Conservation (phyloP, 2,113 vertebrate species). For the Pteruthius melanotis region DNA sequence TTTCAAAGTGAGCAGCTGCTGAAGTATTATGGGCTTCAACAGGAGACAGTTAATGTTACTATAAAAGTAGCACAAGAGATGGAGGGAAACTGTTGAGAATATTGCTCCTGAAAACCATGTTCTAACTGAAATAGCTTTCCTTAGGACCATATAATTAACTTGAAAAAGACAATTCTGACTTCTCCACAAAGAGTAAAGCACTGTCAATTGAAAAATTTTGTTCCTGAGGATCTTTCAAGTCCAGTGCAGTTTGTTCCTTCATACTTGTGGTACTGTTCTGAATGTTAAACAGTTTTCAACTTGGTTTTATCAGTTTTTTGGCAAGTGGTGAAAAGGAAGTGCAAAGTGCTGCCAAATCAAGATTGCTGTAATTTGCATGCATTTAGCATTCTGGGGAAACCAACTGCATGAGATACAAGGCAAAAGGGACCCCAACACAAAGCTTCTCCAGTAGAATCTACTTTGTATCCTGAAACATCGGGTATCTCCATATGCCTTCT, state of each 20-base stretch:
- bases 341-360: constrained; percentile 7
- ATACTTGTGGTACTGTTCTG: background rate
- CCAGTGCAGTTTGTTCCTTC: background rate
- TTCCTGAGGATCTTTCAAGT: background rate
- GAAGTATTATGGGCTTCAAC: constrained; percentile 78
- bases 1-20: constrained; percentile 79
- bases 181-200: background rate
- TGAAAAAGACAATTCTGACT: background rate
- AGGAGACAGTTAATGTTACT: constrained; percentile 70
- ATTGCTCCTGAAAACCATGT: background rate
- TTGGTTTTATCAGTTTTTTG: constrained; percentile 26
- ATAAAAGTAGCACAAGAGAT: constrained; percentile 69
- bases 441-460: background rate
- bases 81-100: background rate
- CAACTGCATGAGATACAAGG: background rate
- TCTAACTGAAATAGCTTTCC: background rate
- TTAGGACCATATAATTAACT: constrained; percentile 19
- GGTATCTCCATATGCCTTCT: background rate
- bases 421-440: background rate
- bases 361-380: background rate
- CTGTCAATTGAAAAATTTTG: background rate
- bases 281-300: constrained; percentile 6
- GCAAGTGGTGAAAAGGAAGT: background rate
- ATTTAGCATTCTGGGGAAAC: background rate
- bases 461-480: background rate